Base-by-base conservation (phyloP, 2,113 vertebrate species). In the Dipodomys merriami region DNA sequence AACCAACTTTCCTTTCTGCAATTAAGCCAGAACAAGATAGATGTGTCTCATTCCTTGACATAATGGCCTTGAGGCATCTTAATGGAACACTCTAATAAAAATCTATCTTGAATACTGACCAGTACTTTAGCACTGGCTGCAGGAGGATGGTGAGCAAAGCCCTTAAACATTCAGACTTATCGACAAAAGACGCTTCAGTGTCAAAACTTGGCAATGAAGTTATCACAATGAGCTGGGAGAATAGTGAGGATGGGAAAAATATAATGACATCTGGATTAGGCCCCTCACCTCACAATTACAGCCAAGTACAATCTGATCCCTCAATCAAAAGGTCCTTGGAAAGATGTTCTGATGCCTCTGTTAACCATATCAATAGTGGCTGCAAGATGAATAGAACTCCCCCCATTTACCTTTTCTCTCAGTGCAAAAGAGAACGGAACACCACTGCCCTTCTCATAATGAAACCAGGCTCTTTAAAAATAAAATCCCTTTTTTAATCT, bases 41-140 rank as follows among this genome's bases (percentile, higher is more conserved):
- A 94, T 94, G 83, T 84, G 46, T 91, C 94, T 94, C 93, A 92
- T 92, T 91, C 83, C 93, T 94, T 95, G 94, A 95, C 0, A 4
- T 82, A 89, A 94, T 69, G 77, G 83, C 94, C 91, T 95, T 87
- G 86, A 68, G 79, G 80, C 77, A 84, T 91, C 83, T 77, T 76
- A 94, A 94, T 85, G 93, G 90, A 95, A 93, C 90, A 80, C 77
- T 94, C 87, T 83, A 88, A 93, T 94, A 96, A 96, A 95, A 95
- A 76, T 95, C 96, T 95, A 95, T 92, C 90, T 96, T 72, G 27
- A 81, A 74, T 16, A 30, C 91, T 93, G 96, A 95, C 93, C 94
- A 82, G 8, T 86, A 35, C n/a, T 39, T 79, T 64, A 74, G 33
- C 85, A 20, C 13, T 12, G 83, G 72, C 74, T 84, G 10, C 85